A percentile compares a stretch with the other conserved stretches of the same genome.
These are phyloP conservation scores for Reticulitermes speratus DNA, from an alignment of 1,140 invertebrate species.

Conservation along the genomic window DNA sequence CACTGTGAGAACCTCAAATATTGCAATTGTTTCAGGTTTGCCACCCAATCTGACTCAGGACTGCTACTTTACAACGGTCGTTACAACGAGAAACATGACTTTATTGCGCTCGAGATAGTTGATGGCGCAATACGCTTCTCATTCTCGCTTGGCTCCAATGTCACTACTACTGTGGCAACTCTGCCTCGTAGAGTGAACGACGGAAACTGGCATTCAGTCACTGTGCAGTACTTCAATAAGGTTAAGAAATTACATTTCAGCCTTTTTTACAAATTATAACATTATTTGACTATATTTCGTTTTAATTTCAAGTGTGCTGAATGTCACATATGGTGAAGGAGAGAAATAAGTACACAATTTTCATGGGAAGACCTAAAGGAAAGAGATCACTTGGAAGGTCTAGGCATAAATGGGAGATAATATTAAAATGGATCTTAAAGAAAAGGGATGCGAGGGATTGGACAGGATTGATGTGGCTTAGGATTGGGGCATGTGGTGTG, in stretches of 20 bases:
- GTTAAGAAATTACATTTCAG: conserved; percentile 47
- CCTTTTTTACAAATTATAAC: not conserved
- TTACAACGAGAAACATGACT: conserved; percentile 94
- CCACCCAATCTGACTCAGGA: conserved; percentile 80
- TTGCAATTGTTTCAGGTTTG: conserved; percentile 62
- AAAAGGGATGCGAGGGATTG: too few species aligned
- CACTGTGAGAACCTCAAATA: too few species aligned
- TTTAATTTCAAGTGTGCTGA: too few species aligned
- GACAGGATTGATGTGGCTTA: too few species aligned
- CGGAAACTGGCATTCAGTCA: conserved; percentile 91
- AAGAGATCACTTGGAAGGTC: too few species aligned
- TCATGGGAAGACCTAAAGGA: too few species aligned
- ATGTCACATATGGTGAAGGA: too few species aligned
- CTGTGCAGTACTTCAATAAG: conserved; percentile 84
- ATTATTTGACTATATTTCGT: too few species aligned
- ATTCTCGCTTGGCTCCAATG: conserved; percentile 81
- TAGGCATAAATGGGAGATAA: too few species aligned
- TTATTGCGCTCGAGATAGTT: conserved; percentile 85
- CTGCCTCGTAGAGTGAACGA: conserved; percentile 77
- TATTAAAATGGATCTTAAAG: too few species aligned
- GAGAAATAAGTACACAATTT: too few species aligned
- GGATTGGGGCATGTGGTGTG: too few species aligned
- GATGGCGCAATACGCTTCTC: conserved; percentile 78
- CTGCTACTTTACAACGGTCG: conserved; percentile 92
- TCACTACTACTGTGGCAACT: conserved; percentile 62